Percentiles rank a stretch among this genome's conserved stretches.
Evolutionary conservation across 1,140 invertebrate genomes (phyloP).

Genomic region (Meloidogyne hapla): DNA sequence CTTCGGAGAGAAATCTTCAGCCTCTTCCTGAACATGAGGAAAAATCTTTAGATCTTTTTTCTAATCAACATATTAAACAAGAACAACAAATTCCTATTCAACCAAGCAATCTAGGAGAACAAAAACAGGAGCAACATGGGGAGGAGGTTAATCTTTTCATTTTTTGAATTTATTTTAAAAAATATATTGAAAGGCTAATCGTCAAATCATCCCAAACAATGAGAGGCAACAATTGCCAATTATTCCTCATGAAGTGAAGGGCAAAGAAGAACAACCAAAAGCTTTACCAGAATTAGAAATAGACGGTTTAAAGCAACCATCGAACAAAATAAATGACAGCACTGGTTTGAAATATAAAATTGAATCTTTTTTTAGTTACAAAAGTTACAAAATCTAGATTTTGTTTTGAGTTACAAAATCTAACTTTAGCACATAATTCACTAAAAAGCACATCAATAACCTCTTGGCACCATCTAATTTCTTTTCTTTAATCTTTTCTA

Average conservation of each 20-base stretch:
- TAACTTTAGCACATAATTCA: background rate
- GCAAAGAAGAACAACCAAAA: background rate
- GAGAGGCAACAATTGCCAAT: background rate
- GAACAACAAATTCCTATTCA: background rate
- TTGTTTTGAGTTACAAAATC: no score
- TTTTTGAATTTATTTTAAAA: no score
- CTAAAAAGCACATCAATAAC: background rate
- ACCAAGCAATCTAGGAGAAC: background rate
- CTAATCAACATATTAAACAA: background rate
- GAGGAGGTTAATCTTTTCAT: background rate
- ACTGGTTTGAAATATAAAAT: background rate
- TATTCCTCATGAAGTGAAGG: background rate
- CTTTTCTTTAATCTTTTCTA: background rate
- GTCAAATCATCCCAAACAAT: no score
- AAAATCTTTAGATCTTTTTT: background rate
- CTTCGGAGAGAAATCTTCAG: background rate
- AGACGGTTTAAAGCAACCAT: background rate
- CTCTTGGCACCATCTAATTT: no score
- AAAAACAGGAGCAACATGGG: slow-evolving; percentile 1
- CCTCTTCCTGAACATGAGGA: background rate
- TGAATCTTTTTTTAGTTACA: no score
- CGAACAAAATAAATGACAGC: background rate
- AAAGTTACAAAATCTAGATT: no score
- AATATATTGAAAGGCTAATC: no score
- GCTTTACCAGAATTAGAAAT: background rate